These are phyloP conservation scores for human DNA, from an alignment of 2,113 vertebrate species.

Conservation along the genomic window DNA sequence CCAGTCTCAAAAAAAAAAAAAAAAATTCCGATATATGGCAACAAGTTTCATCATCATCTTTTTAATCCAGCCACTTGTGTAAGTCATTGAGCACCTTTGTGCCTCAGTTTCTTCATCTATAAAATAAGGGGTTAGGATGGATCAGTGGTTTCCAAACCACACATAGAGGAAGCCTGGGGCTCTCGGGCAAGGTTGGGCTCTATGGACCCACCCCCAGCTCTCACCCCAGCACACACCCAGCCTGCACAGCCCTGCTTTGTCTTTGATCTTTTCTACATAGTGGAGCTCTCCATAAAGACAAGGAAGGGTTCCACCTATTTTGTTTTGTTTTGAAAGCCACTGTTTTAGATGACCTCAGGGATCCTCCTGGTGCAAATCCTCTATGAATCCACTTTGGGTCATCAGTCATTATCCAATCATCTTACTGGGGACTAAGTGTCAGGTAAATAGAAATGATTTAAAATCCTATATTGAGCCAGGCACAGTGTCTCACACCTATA, in stretches of 20 bases:
- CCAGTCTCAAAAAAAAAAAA: too few relatives aligned
- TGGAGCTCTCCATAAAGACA: background rate
- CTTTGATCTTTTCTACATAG: background rate
- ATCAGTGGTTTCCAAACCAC: background rate
- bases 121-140: background rate
- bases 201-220: accelerated
- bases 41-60: background rate
- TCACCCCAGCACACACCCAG: background rate
- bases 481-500: too few relatives aligned
- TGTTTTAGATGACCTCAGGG: background rate
- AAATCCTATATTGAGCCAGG: background rate
- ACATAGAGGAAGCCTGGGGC: background rate
- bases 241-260: background rate
- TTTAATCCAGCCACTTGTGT: background rate
- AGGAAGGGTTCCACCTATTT: background rate
- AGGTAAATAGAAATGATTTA: background rate
- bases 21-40: background rate
- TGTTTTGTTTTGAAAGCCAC: background rate
- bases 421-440: background rate
- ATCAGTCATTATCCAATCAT: background rate
- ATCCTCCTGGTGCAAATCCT: background rate
- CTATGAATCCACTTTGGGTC: background rate
- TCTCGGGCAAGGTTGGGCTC: background rate
- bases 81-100: background rate
- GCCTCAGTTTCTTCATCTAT: background rate